phyloP scores from a whole-genome alignment of 2,113 vertebrate genomes.

The Dolichallabes microphthalmus region DNA sequence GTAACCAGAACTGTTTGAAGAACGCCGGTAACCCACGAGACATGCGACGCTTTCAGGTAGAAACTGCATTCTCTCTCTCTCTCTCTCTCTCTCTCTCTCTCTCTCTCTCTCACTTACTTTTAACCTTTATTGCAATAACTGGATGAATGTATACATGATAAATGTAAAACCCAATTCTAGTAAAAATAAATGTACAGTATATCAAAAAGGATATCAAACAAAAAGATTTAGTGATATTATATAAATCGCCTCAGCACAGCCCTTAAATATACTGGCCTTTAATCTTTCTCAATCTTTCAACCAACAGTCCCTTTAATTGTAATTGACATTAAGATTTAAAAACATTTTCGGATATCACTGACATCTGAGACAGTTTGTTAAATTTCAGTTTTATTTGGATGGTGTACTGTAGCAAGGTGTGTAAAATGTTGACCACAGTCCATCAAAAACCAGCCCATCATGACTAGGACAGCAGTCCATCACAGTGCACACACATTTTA shows the following conservation, averaged over 20 bases:
- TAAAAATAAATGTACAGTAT: neutral
- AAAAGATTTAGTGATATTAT: neutral
- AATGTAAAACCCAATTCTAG: neutral
- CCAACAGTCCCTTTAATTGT: neutral
- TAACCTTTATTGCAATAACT: neutral
- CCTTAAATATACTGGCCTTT: neutral
- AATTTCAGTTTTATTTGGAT: no score
- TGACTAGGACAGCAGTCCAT: neutral
- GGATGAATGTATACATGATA: neutral
- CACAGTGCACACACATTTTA: neutral
- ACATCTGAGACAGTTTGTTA: neutral
- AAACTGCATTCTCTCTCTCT: constrained; percentile 22
- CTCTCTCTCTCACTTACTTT: constrained; percentile 7
- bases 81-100: constrained; percentile 1
- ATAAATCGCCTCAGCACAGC: neutral
- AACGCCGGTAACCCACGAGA: constrained; percentile 98
- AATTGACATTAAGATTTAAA: neutral
- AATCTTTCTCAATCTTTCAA: neutral
- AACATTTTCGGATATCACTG: neutral
- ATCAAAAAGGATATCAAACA: neutral
- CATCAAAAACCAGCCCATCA: neutral
- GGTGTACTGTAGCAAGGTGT: neutral
- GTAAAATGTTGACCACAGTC: neutral
- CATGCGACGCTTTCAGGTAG: constrained; percentile 98
- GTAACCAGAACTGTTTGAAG: constrained; percentile 99